Base-by-base conservation (phyloP, 1,140 invertebrate genomes). In the Zelostemma sp. region DNA sequence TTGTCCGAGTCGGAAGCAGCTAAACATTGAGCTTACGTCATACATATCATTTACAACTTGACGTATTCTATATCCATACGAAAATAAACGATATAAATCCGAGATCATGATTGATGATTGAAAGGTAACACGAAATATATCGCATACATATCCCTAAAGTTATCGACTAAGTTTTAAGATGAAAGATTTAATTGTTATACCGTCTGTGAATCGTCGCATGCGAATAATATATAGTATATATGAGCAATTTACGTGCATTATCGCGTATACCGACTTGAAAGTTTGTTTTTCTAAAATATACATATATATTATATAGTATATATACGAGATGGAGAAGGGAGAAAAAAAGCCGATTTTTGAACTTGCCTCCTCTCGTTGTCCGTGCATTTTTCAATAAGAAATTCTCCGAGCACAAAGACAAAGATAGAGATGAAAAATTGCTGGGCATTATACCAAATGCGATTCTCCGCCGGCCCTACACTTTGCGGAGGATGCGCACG, bases 381-480 rank as follows among this genome's bases (percentile, higher is more conserved):
- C 8, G 25, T 4, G 3, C 3, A 28, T 28, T 28, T 28, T 28
- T n/a, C n/a, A n/a, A 28, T 28, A 28, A 8, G 3, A 3, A 28
- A 28, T 8, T 28, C 8, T 28, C 8, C 3, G 8, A 8, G 25
- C 3, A 8, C 3, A 28, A 28, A 28, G 25, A 28, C 3, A 28
- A n/a, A n/a, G n/a, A n/a, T n/a, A n/a, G n/a, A n/a, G n/a, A n/a
- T n/a, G n/a, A n/a, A n/a, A n/a, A n/a, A n/a, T n/a, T n/a, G n/a
- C n/a, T n/a, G n/a, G n/a, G n/a, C n/a, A 28, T 28, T 82, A 81
- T 74, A 76, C 77, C 77, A 45, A 77, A 68, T 75, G 67, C 68
- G 73, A 80, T 81, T 71, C 72, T 80, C 53, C 68, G 75, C 70
- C 67, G 79, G 80, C 80, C 81, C 81, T 83, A 83, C 77, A 80